phyloP scores from a whole-genome alignment of 2,888 invertebrate species.

The Selenia dentaria region DNA sequence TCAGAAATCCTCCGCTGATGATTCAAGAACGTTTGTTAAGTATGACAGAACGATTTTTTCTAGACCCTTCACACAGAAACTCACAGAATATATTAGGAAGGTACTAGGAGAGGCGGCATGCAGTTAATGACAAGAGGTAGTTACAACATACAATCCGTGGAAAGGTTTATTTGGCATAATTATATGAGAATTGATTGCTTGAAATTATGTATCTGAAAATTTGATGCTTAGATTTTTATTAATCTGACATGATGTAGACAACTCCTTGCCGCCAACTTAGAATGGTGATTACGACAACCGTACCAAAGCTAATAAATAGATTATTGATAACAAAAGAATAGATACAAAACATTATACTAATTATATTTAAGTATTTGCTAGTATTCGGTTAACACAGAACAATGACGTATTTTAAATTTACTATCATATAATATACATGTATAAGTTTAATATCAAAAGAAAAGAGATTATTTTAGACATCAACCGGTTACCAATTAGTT shows the following conservation, averaged over 20 bases:
- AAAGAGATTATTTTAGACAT: conserved; percentile 62
- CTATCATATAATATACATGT: conserved; percentile 36
- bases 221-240: too few species aligned
- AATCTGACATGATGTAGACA: too few species aligned
- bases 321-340: neutral
- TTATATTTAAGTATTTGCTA: conserved; percentile 5
- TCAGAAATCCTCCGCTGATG: too few species aligned
- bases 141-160: conserved; percentile 48
- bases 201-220: too few species aligned
- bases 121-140: conserved; percentile 49
- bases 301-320: conserved; percentile 2
- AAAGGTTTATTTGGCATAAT: too few species aligned
- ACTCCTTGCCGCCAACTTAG: too few species aligned
- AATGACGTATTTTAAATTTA: conserved; percentile 40
- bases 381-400: conserved; percentile 37
- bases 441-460: conserved; percentile 25
- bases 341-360: neutral
- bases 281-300: neutral
- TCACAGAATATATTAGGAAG: conserved; percentile 62
- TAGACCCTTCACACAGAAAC: conserved; percentile 40
- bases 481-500: conserved; percentile 38
- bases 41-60: neutral
- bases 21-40: too few species aligned
- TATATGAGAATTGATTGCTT: too few species aligned
- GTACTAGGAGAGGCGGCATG: conserved; percentile 64